Percentiles rank a stretch among this genome's conserved stretches.
phyloP scores from a whole-genome alignment of 2,113 vertebrate genomes.

The Trematocara variabile region DNA sequence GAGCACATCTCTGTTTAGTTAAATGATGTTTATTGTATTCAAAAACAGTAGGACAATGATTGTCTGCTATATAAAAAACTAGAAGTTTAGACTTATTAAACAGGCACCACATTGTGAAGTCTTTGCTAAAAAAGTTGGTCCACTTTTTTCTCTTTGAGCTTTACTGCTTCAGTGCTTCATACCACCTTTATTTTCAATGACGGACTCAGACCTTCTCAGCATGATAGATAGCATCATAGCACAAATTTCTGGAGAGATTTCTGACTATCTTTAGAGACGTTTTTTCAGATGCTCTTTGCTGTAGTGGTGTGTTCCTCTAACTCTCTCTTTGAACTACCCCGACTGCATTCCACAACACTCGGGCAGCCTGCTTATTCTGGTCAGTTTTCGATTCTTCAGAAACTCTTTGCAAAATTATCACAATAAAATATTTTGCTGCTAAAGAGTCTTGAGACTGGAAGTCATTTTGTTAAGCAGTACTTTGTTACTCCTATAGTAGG shows the following conservation, averaged over 20 bases:
- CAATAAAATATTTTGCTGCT: not conserved
- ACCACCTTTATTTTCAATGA: not conserved
- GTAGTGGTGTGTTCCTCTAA: not conserved
- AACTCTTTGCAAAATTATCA: not conserved
- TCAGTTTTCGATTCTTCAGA: not conserved
- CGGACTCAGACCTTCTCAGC: not conserved
- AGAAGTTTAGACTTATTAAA: not conserved
- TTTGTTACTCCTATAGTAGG: not conserved
- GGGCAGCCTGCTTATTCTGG: not conserved
- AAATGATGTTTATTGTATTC: not conserved
- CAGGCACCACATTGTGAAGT: not conserved
- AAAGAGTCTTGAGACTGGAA: not conserved
- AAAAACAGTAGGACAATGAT: not conserved
- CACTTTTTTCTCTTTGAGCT: not conserved
- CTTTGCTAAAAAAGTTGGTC: not conserved
- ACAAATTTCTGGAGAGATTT: not conserved
- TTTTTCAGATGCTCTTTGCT: not conserved
- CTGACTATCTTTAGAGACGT: not conserved
- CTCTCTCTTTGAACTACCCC: not conserved
- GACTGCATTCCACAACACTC: not conserved
- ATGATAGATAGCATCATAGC: not conserved
- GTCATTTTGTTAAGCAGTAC: not conserved
- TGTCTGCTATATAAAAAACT: not conserved
- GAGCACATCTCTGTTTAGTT: not conserved
- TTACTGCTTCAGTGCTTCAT: not conserved